phyloP scores from a whole-genome alignment of 37 sponge, comb jelly and placozoan genomes.

The Halisarca cf. caerulea region DNA sequence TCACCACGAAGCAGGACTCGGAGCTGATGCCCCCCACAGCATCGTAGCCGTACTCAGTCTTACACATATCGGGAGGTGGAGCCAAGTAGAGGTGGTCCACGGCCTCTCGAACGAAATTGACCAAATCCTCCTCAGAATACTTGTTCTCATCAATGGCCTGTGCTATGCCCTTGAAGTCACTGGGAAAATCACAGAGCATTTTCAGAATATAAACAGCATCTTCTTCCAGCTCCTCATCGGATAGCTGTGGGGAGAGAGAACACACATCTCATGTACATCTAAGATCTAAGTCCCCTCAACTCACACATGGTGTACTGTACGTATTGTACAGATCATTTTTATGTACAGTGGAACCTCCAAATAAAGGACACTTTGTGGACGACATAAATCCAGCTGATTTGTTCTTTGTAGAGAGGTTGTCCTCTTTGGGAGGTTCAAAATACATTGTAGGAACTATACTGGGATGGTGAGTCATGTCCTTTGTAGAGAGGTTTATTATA shows the following conservation, averaged over 20 bases:
- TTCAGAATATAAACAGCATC: slow-evolving; percentile 16
- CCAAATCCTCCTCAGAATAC: not conserved
- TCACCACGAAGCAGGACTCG: slow-evolving; percentile 27
- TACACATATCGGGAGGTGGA: not conserved
- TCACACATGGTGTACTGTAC: too few relatives aligned
- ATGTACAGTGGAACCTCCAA: too few relatives aligned
- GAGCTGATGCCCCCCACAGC: not conserved
- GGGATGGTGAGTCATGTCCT: too few relatives aligned
- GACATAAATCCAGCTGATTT: too few relatives aligned
- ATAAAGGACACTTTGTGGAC: too few relatives aligned
- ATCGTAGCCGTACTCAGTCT: slow-evolving; percentile 10
- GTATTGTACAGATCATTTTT: too few relatives aligned
- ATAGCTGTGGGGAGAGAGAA: not conserved
- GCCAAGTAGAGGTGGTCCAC: slow-evolving; percentile 14
- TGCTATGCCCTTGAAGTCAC: slow-evolving; percentile 26
- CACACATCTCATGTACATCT: too few relatives aligned
- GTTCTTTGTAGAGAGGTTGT: too few relatives aligned
- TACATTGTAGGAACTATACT: too few relatives aligned
- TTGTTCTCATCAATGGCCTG: slow-evolving; percentile 3
- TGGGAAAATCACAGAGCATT: not conserved
- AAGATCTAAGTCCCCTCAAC: too few relatives aligned
- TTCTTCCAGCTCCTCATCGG: not conserved
- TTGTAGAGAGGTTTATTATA: too few relatives aligned
- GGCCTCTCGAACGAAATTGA: not conserved
- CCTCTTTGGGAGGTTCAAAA: too few relatives aligned